These are phyloP conservation scores for Diplodus puntazzo DNA, from an alignment of 2,797 vertebrate genomes.

Conservation along the genomic window DNA sequence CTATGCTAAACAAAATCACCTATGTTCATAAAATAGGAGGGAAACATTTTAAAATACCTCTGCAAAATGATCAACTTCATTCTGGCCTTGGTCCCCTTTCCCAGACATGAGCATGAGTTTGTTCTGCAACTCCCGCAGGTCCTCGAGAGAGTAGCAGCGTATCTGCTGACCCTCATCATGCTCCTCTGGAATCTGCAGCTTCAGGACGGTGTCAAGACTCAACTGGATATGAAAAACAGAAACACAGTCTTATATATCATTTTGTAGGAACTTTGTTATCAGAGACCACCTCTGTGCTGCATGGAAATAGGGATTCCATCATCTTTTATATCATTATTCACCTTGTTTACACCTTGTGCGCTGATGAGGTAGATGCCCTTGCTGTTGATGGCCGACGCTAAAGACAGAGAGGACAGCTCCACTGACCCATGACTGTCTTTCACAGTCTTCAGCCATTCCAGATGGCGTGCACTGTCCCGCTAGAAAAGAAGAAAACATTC, in stretches of 20 bases:
- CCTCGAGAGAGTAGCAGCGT: conserved; percentile 88
- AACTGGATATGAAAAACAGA: conserved; percentile 80
- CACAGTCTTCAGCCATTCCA: conserved; percentile 96
- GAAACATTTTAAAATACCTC: conserved; percentile 85
- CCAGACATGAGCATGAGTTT: conserved; percentile 99
- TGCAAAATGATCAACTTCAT: conserved; percentile 92
- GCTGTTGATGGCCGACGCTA: conserved; percentile 93
- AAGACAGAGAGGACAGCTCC: conserved; percentile 93
- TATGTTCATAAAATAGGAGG: background rate
- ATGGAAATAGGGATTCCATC: background rate
- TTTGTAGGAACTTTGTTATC: background rate
- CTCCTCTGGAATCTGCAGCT: conserved; percentile 85
- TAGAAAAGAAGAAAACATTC: conserved; percentile 69
- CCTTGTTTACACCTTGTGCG: conserved; percentile 81
- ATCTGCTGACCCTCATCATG: conserved; percentile 66
- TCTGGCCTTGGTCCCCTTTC: conserved; percentile 90
- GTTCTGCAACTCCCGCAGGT: conserved; percentile 94
- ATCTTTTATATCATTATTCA: conserved; percentile 39
- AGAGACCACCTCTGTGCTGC: background rate
- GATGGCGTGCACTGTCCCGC: conserved; percentile 91
- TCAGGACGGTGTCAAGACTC: conserved; percentile 86
- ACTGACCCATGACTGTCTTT: conserved; percentile 98
- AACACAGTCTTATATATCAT: background rate
- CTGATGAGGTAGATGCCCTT: conserved; percentile 90
- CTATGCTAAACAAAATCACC: background rate